Evolutionary conservation across 2,113 vertebrate species (phyloP), one percentile per base, ranked within the genome.

Genomic region (Antechinus stuartii): DNA sequence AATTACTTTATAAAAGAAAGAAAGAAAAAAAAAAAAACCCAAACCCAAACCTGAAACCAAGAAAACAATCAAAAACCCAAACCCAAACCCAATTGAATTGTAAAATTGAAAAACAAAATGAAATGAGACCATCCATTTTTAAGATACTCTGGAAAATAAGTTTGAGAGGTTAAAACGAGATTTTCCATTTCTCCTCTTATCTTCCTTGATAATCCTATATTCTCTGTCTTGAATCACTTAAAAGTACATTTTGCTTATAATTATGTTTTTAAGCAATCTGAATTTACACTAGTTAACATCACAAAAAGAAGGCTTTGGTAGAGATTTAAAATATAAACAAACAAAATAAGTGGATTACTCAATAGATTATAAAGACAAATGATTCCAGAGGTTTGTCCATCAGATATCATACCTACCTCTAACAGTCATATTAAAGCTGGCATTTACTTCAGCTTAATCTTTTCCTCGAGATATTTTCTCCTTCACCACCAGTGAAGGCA

Each of bases 361-460:
- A 89, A 90, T 56, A 91, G 11, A 91, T 61, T 94, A 46, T 94
- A 54, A 57, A 92, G 93, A 92, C 93, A 96, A 89, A 10, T 57
- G 8, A 93, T 56, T 54, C 42, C 84, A 95, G 54, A 16, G 46
- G 84, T 11, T 90, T 84, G 53, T 1, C 52, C 30, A 55, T 92
- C 14, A 92, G 89, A 7, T 93, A 92, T 76, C 26, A 52, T 54
- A 93, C 54, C 42, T 57, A 8, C 53, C 56, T 91, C 9, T 61
- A 57, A 2, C 2, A 68, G 19, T 92, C n/a, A 49, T 23, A 54
- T 46, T 91, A 90, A 54, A 53, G 49, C 91, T 57, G 90, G 10
- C 2, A 94, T 95, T 94, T 9, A 76, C 22, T 89, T 49, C 24
- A 54, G 14, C 35, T 35, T 76, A n/a, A 76, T 92, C 91, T 95